Conservation (phyloP, 2,113 vertebrate genomes). For the Gnathonemus echidnorhynchus region DNA sequence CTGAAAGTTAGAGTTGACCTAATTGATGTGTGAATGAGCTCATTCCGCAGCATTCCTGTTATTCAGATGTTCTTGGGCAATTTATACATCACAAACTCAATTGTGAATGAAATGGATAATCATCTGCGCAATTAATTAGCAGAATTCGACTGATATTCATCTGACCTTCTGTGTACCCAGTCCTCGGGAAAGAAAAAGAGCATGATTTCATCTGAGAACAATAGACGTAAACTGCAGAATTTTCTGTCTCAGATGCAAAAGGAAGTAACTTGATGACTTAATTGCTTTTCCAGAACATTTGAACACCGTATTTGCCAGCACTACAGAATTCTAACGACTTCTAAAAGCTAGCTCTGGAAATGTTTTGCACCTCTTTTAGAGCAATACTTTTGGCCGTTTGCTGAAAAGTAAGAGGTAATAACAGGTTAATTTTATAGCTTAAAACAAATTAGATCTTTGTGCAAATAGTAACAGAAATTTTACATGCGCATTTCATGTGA, state of each 20-base stretch:
- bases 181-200: not conserved
- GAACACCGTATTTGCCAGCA: not conserved
- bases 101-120: not conserved
- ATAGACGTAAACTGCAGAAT: constrained; percentile 8
- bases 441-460: constrained; percentile 1
- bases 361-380: not conserved
- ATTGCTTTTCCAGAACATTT: constrained; percentile 16
- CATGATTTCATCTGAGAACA: not conserved
- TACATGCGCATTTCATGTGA: not conserved
- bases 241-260: not conserved
- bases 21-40: not conserved
- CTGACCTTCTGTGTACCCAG: not conserved
- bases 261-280: constrained; percentile 9
- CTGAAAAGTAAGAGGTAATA: not conserved
- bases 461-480: not conserved
- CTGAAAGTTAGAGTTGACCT: not conserved
- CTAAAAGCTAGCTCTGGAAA: not conserved
- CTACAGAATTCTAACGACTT: not conserved
- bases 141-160: not conserved
- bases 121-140: not conserved
- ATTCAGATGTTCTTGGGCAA: not conserved
- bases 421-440: not conserved
- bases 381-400: not conserved
- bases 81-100: not conserved
- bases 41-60: not conserved